Conservation (phyloP, 2,888 invertebrate species). For the Clitarchus hookeri region DNA sequence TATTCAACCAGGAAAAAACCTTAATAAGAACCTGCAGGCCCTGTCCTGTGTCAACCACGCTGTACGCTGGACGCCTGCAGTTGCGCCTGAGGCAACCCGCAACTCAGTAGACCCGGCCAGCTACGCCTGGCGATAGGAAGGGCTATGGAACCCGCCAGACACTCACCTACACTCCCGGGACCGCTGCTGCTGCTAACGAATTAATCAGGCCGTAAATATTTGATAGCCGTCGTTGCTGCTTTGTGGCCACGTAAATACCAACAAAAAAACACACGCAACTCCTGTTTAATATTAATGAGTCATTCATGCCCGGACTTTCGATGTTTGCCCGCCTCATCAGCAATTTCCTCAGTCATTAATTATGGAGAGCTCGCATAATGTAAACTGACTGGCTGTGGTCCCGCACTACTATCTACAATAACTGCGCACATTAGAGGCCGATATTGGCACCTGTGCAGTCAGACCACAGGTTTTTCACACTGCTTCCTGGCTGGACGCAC, state of each 20-base stretch:
- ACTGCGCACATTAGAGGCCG: no score
- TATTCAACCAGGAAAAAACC: no score
- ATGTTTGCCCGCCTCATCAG: background rate
- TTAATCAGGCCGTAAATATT: slow-evolving; percentile 14
- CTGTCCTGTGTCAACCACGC: no score
- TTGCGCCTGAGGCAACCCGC: no score
- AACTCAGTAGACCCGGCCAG: no score
- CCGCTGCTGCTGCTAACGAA: background rate
- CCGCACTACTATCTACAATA: no score
- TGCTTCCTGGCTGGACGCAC: no score
- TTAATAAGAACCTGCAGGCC: no score
- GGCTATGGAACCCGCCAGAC: background rate
- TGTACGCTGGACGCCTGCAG: no score
- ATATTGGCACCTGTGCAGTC: no score
- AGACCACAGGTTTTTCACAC: no score
- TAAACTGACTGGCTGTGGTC: background rate
- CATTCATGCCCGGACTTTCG: background rate
- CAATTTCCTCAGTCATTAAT: background rate
- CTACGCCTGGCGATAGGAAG: background rate
- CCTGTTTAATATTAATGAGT: background rate
- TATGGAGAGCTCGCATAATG: background rate
- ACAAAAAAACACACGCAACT: background rate
- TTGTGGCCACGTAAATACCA: background rate
- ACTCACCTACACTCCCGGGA: background rate
- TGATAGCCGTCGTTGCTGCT: slow-evolving; percentile 4